Percentiles rank a stretch among this genome's conserved stretches.
Conservation (phyloP, 1,140 invertebrate species). For the Meloidogyne floridensis region DNA sequence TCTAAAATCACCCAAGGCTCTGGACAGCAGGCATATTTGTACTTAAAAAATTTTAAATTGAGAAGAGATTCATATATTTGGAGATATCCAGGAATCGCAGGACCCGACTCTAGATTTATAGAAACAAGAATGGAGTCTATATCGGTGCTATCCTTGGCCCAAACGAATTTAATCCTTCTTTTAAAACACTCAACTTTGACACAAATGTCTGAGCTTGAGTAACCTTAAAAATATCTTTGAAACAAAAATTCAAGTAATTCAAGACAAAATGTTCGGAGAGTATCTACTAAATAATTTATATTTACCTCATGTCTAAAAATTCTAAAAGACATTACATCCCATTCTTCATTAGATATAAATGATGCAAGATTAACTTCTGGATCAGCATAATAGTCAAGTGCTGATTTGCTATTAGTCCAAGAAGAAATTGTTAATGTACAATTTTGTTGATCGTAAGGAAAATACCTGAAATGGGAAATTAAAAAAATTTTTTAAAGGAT, state of each 20-base stretch:
- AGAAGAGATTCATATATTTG: background rate
- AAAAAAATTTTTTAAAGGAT: too few species aligned
- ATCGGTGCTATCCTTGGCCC: too few species aligned
- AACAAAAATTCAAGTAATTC: too few species aligned
- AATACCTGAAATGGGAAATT: constrained; percentile 41
- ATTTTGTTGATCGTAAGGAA: constrained; percentile 65
- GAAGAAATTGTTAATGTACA: constrained; percentile 63
- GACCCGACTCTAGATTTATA: too few species aligned
- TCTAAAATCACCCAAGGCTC: constrained; percentile 63
- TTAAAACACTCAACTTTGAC: too few species aligned
- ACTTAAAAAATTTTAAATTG: constrained; percentile 46
- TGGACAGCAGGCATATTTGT: constrained; percentile 64
- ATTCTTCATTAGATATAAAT: constrained; percentile 63
- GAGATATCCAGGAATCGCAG: too few species aligned
- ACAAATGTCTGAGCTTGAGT: too few species aligned
- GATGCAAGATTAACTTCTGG: constrained; percentile 57
- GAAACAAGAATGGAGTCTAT: background rate
- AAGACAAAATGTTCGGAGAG: too few species aligned
- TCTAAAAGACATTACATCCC: constrained; percentile 60
- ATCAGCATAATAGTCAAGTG: constrained; percentile 63
- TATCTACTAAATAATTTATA: background rate
- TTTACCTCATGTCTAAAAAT: constrained; percentile 62
- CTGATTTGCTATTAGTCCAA: constrained; percentile 63
- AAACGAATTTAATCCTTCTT: too few species aligned
- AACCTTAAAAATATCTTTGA: too few species aligned